Evolutionary conservation across 2,797 vertebrate genomes (phyloP).

Genomic region (Harpagifer antarcticus): DNA sequence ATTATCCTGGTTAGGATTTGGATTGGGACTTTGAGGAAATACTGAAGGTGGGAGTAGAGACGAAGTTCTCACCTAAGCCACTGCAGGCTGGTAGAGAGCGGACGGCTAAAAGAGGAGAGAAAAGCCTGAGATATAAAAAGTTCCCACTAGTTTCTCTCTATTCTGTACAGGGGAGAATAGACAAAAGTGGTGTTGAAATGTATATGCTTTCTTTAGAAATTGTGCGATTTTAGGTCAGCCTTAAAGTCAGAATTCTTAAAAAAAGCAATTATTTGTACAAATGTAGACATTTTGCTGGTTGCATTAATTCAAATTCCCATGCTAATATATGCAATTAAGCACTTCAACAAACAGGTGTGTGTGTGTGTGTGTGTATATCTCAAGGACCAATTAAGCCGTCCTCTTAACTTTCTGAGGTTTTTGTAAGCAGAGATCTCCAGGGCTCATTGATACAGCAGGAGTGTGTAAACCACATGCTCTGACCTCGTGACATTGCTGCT

Average conservation of each 20-base stretch:
- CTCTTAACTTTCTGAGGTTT: slow-evolving; percentile 30
- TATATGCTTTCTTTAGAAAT: neutral
- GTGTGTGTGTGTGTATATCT: slow-evolving; percentile 20
- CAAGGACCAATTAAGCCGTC: slow-evolving; percentile 40
- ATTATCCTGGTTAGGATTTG: slow-evolving; percentile 82
- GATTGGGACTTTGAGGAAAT: slow-evolving; percentile 76
- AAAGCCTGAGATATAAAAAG: slow-evolving; percentile 44
- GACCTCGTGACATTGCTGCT: slow-evolving; percentile 26
- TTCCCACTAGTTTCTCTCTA: slow-evolving; percentile 5
- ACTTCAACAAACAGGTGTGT: slow-evolving; percentile 32
- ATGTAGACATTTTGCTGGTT: slow-evolving; percentile 51
- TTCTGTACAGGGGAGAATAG: slow-evolving; percentile 12
- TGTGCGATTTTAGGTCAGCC: neutral
- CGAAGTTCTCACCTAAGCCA: slow-evolving; percentile 77
- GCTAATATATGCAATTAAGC: slow-evolving; percentile 52
- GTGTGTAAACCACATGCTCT: slow-evolving; percentile 31
- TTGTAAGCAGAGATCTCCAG: slow-evolving; percentile 11
- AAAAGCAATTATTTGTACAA: slow-evolving; percentile 50
- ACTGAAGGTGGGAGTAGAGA: slow-evolving; percentile 78
- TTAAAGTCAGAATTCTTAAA: slow-evolving; percentile 22
- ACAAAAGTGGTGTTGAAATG: slow-evolving; percentile 7
- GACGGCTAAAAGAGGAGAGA: slow-evolving; percentile 43
- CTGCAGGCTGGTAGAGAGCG: slow-evolving; percentile 37
- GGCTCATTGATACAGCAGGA: slow-evolving; percentile 15
- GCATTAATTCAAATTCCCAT: slow-evolving; percentile 53